Base-by-base conservation (phyloP, 2,888 invertebrate genomes). In the Mythimna ferrago region DNA sequence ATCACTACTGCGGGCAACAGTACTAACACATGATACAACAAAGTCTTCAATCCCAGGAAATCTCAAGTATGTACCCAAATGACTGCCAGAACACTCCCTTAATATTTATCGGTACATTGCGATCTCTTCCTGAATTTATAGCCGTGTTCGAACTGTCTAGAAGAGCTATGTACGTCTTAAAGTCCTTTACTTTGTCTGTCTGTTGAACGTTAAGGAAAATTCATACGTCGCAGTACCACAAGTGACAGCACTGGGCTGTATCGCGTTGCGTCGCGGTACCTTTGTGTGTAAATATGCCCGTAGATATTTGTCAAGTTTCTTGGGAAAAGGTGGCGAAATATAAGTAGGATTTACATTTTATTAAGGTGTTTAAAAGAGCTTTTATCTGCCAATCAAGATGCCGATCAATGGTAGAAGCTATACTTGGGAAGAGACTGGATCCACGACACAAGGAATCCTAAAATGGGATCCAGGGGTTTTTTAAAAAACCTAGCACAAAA, bases 141-240 rank as follows among this genome's bases (percentile, higher is more conserved):
- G 72, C 56, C 48, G 16, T 66, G 66, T 72, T 80, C 21, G 4
- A 44, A 41, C 4, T 38, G 53, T 56, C 80, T 44, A 54, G 72
- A 68, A 67, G 62, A 68, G 57, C 72, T 26, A 60, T 80, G 53
- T 80, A 56, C 44, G 16, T 83, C 77, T 66, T 69, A 0, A 6
- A 35, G 56, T 80, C 66, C 54, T 83, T 83, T 83, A 69, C 83
- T 81, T 80, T 70, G 64, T 57, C 19, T 14, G 26, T 60, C 48
- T 14, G 62, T 7, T 16, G 57, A 4, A 65, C 26, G 63, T 69
- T 63, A 76, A 66, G 76, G 71, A 32, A 70, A 64, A 84, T 82
- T 81, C 84, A 84, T 65, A 72, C 10, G 84, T 84, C 73, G 7
- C 14, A 14, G 48, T 10, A 1, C 10, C 0, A 7, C 21, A 32